Evolutionary conservation across 1,140 invertebrate species (phyloP).

Genomic region (Orchesella cincta): DNA sequence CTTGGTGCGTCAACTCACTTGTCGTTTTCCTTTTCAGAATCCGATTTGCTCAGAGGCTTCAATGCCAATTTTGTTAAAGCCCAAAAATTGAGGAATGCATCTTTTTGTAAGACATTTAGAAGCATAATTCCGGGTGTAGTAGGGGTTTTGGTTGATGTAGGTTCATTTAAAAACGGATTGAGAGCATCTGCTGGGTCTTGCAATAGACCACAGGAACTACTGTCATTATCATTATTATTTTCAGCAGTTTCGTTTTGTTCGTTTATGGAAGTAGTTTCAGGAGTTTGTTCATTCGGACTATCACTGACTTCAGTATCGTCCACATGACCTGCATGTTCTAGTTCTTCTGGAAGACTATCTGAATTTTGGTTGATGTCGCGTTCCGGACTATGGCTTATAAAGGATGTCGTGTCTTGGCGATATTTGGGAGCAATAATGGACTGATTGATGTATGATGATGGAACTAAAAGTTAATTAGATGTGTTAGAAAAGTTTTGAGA

Average conservation of each 20-base stretch:
- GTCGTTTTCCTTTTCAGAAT: not conserved
- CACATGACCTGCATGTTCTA: not conserved
- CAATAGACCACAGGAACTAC: not conserved
- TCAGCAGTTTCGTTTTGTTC: not conserved
- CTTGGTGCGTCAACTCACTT: not conserved
- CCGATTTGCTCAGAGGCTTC: not conserved
- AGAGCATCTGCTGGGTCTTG: not conserved
- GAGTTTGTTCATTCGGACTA: not conserved
- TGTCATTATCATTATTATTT: too few species aligned
- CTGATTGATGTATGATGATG: too few species aligned
- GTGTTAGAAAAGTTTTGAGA: too few species aligned
- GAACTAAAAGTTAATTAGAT: too few species aligned
- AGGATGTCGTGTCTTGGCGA: too few species aligned
- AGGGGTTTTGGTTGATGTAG: not conserved
- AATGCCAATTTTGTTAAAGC: not conserved
- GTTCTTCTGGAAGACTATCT: not conserved
- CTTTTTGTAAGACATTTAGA: not conserved
- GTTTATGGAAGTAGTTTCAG: not conserved
- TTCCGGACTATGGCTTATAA: not conserved
- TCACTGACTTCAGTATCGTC: not conserved
- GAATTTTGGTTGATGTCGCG: slow-evolving; percentile 21
- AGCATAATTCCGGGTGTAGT: not conserved
- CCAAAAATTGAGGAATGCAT: slow-evolving; percentile 23
- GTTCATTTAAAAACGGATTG: not conserved
- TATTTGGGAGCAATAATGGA: too few species aligned